phyloP scores from a whole-genome alignment of 2,113 vertebrate genomes.

The Semnornis frantzii region DNA sequence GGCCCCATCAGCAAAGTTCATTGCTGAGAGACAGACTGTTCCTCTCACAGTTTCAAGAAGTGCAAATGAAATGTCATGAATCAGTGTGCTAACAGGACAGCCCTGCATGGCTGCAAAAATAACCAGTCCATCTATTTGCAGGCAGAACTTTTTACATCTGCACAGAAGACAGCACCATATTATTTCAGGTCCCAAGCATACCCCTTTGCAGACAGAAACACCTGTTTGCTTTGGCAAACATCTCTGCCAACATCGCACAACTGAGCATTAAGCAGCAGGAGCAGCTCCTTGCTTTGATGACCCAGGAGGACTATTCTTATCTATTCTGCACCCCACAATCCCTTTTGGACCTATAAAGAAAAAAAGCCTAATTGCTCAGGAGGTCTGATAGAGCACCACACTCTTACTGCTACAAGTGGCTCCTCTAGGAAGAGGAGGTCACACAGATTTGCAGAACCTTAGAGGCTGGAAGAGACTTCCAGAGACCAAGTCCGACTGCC shows the following conservation, averaged over 20 bases:
- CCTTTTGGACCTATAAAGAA: background rate
- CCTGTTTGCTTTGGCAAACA: conserved; percentile 50
- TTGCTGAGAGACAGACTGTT: background rate
- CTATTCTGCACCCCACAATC: background rate
- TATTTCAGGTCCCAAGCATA: background rate
- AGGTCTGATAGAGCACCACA: background rate
- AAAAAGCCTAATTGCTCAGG: background rate
- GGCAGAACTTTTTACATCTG: conserved; percentile 23
- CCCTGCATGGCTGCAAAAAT: conserved; percentile 13
- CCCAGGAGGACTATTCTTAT: conserved; percentile 41
- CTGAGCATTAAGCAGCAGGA: conserved; percentile 45
- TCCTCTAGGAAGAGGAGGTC: background rate
- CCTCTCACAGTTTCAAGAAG: background rate
- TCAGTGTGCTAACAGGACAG: background rate
- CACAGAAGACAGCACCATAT: background rate
- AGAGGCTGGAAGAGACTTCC: too few species aligned
- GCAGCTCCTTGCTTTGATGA: background rate
- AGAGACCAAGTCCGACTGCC: too few species aligned
- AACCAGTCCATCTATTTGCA: conserved; percentile 41
- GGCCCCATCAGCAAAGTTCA: background rate
- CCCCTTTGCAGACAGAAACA: conserved; percentile 10
- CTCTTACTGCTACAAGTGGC: background rate
- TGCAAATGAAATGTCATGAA: background rate
- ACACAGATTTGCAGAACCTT: too few species aligned
- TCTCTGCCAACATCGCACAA: conserved; percentile 20